phyloP scores from a whole-genome alignment of 2,113 vertebrate genomes.

The Oncorhynchus gorbuscha region DNA sequence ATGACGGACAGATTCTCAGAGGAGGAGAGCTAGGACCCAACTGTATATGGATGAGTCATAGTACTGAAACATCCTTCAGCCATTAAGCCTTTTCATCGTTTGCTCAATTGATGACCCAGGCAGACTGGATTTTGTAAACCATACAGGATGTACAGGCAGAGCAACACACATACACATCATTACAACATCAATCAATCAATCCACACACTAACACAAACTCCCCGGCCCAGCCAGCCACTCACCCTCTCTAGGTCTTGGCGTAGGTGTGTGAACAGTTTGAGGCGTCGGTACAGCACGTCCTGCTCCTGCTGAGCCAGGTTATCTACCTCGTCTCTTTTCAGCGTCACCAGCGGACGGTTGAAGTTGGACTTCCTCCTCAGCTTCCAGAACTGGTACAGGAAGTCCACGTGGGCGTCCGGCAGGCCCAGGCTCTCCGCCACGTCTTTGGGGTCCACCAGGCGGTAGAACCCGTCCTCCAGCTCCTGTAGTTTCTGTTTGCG shows the following conservation, averaged over 20 bases:
- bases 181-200: background rate
- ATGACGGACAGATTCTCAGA: too few species aligned
- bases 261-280: slow-evolving; percentile 96
- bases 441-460: slow-evolving; percentile 87
- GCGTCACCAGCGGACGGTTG: slow-evolving; percentile 87
- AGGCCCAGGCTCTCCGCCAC: slow-evolving; percentile 85
- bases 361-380: slow-evolving; percentile 91
- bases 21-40: too few species aligned
- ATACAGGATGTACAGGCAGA: background rate
- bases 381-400: slow-evolving; percentile 98
- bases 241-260: slow-evolving; percentile 96
- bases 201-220: background rate
- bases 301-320: slow-evolving; percentile 96
- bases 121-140: background rate
- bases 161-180: too few species aligned
- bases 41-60: too few species aligned
- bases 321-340: slow-evolving; percentile 93
- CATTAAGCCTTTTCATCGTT: background rate
- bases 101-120: too few species aligned
- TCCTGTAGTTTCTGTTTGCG: slow-evolving; percentile 95
- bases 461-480: slow-evolving; percentile 92
- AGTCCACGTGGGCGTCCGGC: slow-evolving; percentile 83
- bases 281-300: slow-evolving; percentile 90
- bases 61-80: background rate
- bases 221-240: slow-evolving; percentile 59